phyloP scores from a whole-genome alignment of 2,113 vertebrate species.

The Sapajus apella region DNA sequence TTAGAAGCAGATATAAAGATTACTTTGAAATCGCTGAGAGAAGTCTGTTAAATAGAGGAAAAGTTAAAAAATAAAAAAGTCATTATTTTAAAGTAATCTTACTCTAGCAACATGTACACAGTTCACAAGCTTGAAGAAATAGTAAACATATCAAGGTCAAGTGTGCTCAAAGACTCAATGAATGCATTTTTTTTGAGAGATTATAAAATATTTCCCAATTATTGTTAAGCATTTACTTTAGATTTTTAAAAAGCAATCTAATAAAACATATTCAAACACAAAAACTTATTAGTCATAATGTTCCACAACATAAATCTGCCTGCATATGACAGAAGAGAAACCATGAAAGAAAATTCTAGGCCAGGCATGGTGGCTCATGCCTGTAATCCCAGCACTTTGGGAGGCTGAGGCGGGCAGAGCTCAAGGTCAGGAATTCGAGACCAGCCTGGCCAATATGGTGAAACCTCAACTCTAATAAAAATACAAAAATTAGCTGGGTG shows the following conservation, averaged over 20 bases:
- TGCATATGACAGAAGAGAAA: not conserved
- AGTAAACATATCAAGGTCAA: not conserved
- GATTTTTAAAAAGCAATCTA: not conserved
- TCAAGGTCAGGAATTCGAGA: too few relatives aligned
- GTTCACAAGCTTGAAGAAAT: not conserved
- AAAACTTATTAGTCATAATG: not conserved
- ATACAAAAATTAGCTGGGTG: too few relatives aligned
- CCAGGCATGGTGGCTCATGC: too few relatives aligned
- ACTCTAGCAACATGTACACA: not conserved
- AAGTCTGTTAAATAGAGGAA: not conserved
- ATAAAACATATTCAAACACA: not conserved
- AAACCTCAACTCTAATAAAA: too few relatives aligned
- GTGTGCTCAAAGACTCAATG: not conserved
- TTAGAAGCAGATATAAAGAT: conserved; percentile 8
- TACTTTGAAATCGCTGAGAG: not conserved
- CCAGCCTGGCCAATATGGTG: too few relatives aligned
- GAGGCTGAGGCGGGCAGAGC: too few relatives aligned
- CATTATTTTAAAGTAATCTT: not conserved
- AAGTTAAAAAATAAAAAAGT: not conserved
- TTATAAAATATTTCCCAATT: not conserved
- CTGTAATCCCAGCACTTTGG: too few relatives aligned
- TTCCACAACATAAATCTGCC: not conserved
- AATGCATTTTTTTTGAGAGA: not conserved
- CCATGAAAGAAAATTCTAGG: not conserved
- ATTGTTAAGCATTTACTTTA: not conserved